Evolutionary conservation across 2,888 invertebrate species (phyloP).

Genomic region (Melanostoma scalare): DNA sequence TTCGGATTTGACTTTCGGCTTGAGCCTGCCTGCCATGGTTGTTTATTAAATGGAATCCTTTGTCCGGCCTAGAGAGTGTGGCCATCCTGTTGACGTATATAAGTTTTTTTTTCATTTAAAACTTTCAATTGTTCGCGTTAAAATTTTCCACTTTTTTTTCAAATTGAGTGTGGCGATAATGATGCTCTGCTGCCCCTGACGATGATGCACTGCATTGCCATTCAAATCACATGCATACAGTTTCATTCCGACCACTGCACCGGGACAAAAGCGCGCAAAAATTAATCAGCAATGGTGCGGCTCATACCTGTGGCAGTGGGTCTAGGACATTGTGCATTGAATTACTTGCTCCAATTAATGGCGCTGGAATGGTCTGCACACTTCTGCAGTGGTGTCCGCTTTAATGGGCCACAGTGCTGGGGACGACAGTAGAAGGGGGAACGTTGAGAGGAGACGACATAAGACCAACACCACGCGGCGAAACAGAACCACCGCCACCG

Average conservation of each 20-base stretch:
- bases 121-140: conserved; percentile 67
- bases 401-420: too few species aligned
- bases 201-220: conserved; percentile 66
- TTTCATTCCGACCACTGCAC: conserved; percentile 32
- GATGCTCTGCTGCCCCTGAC: conserved; percentile 53
- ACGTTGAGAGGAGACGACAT: neutral
- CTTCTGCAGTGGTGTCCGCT: conserved; percentile 51
- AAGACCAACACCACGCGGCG: neutral
- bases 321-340: conserved; percentile 66
- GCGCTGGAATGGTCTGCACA: conserved; percentile 46
- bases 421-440: conserved; percentile 11
- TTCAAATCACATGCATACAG: conserved; percentile 70
- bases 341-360: conserved; percentile 69
- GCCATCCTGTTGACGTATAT: conserved; percentile 52
- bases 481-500: conserved; percentile 17
- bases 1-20: conserved; percentile 5
- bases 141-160: conserved; percentile 44
- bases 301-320: conserved; percentile 63
- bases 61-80: conserved; percentile 44
- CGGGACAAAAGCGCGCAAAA: conserved; percentile 56
- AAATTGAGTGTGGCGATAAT: conserved; percentile 60
- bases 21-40: neutral
- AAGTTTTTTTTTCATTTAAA: conserved; percentile 50
- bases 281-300: conserved; percentile 52
- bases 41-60: conserved; percentile 59